phyloP scores from a whole-genome alignment of 2,888 invertebrate genomes.

The Eurois occulta region DNA sequence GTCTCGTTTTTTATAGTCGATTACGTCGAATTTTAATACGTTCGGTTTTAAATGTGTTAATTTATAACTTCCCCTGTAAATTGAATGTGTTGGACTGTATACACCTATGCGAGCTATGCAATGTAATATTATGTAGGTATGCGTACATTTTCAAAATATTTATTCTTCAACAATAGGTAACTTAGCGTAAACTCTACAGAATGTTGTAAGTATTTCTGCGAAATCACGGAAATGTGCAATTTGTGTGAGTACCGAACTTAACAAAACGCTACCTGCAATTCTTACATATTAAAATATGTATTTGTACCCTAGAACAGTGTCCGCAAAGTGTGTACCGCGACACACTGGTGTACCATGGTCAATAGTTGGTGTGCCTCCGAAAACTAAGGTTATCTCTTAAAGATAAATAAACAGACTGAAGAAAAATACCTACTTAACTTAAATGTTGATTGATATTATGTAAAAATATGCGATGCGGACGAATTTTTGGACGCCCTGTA shows the following conservation, averaged over 20 bases:
- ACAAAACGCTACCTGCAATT: neutral
- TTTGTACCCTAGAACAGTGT: neutral
- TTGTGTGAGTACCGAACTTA: constrained; percentile 1
- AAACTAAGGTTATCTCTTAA: no score
- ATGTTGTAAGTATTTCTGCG: constrained; percentile 17
- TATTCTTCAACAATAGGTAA: constrained; percentile 33
- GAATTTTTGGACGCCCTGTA: no score
- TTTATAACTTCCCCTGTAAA: constrained; percentile 45
- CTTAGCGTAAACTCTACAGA: constrained; percentile 6
- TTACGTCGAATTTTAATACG: constrained; percentile 28
- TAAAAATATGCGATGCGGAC: no score
- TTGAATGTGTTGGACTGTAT: constrained; percentile 2
- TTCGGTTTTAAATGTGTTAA: constrained; percentile 34
- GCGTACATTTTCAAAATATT: constrained; percentile 6
- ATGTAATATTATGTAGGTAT: constrained; percentile 7
- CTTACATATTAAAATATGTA: no score
- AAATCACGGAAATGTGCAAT: constrained; percentile 10
- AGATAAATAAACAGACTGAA: no score
- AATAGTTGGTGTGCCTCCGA: no score
- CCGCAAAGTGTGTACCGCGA: no score
- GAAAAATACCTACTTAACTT: no score
- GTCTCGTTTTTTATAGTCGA: constrained; percentile 47
- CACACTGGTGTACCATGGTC: no score
- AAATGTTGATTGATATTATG: no score
- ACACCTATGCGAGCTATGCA: constrained; percentile 8